These are phyloP conservation scores for Aporrectodea caliginosa DNA, from an alignment of 1,140 invertebrate genomes.

Conservation along the genomic window DNA sequence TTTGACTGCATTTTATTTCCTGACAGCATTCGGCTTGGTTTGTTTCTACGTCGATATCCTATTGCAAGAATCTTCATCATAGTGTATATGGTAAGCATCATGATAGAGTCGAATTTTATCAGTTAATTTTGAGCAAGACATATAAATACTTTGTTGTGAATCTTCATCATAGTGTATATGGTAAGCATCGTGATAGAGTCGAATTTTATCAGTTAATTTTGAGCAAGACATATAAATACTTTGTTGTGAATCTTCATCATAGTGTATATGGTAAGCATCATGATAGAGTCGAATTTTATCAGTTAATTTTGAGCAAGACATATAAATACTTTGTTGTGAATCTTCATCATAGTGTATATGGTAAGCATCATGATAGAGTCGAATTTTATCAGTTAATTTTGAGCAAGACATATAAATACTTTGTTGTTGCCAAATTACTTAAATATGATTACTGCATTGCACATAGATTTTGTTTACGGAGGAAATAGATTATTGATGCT, in stretches of 20 bases:
- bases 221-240: neutral
- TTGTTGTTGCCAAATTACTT: no score
- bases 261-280: slow-evolving; percentile 62
- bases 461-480: no score
- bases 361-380: no score
- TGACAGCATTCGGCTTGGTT: slow-evolving; percentile 65
- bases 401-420: no score
- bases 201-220: neutral
- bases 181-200: slow-evolving; percentile 5
- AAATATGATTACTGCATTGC: no score
- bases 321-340: no score
- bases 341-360: slow-evolving; percentile 71
- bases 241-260: slow-evolving; percentile 66
- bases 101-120: neutral
- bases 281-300: no score
- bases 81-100: slow-evolving; percentile 62
- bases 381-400: no score
- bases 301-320: no score
- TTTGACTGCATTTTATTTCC: slow-evolving; percentile 25
- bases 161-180: slow-evolving; percentile 69
- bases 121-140: neutral
- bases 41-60: slow-evolving; percentile 76
- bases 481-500: no score
- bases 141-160: neutral
- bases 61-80: slow-evolving; percentile 73